Conservation (phyloP, 1,140 invertebrate genomes). For the Polypedilum pembai region DNA sequence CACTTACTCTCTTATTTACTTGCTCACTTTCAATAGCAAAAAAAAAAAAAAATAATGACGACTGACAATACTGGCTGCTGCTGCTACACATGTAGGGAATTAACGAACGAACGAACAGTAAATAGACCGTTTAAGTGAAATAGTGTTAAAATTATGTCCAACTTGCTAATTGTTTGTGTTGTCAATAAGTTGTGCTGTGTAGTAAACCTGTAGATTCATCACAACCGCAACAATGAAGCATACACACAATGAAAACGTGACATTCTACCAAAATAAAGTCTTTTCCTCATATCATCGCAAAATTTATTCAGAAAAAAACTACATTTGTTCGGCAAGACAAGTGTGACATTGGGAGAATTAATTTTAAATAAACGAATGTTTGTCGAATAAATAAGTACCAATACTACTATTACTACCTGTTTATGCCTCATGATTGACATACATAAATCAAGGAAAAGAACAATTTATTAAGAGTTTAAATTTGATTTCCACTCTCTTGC, state of each 20-base stretch:
- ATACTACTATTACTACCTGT: too few relatives aligned
- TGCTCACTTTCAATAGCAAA: too few relatives aligned
- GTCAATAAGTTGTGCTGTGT: background rate
- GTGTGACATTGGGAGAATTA: constrained; percentile 4
- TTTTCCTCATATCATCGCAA: background rate
- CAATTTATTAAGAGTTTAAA: constrained; percentile 10
- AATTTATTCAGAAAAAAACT: background rate
- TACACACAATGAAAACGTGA: background rate
- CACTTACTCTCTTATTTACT: too few relatives aligned
- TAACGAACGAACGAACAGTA: too few relatives aligned
- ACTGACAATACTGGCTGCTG: too few relatives aligned
- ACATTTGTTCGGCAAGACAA: constrained; percentile 17
- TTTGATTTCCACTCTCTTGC: background rate
- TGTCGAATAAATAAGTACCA: background rate
- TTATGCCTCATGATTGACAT: background rate
- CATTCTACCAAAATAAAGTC: background rate
- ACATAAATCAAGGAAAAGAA: background rate
- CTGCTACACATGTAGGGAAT: too few relatives aligned
- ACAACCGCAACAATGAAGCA: background rate
- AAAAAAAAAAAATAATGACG: too few relatives aligned
- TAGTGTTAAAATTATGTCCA: constrained; percentile 8
- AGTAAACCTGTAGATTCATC: background rate
- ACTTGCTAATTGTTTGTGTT: background rate
- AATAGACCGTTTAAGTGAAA: background rate
- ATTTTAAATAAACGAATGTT: background rate